Evolutionary conservation across 2,888 invertebrate genomes (phyloP), one percentile per base, ranked within the genome.

Genomic region (Pachliopta kotzebuea): DNA sequence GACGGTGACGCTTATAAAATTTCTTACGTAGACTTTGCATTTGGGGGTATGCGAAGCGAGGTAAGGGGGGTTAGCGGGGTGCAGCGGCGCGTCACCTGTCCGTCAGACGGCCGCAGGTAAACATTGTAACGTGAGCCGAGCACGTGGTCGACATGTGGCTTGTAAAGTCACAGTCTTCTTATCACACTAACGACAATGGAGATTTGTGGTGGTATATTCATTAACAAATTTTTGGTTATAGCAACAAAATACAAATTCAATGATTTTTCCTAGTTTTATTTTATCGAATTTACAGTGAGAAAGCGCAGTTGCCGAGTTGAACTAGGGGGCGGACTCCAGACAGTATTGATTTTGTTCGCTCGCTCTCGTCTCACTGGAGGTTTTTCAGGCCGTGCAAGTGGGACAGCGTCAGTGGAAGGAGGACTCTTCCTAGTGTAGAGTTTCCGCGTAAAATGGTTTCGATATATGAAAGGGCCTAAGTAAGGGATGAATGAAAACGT

Each of bases 401-500:
- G 77, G 87, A 86, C 69, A 68, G 82, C 69, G 71, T 73, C 75
- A 80, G 72, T 72, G 78, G 78, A 79, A 79, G 80, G 81, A 83
- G 87, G 84, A 78, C 78, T 83, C 78, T 79, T 83, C 78, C 82
- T 83, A 85, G 87, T 85, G 84, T 88, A 83, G 84, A 85, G 84
- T 86, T 88, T 88, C 85, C 83, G 84, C 86, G 90, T 90, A 88
- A 85, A 86, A 80, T 79, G 70, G 63, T 68, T 71, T 64, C 70
- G 71, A 74, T 78, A 70, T 72, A 70, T 76, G 74, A 78, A 88
- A 87, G 78, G 85, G 74, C 84, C 80, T 88, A 90, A 80, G 80
- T 81, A 75, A 72, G 83, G 89, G 87, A 90, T 90, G 90, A 90
- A 90, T 90, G 91, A 88, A 93, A 85, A 84, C 89, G 83, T 90